phyloP scores from a whole-genome alignment of 1,140 invertebrate genomes.

The Dreissena rostriformis region DNA sequence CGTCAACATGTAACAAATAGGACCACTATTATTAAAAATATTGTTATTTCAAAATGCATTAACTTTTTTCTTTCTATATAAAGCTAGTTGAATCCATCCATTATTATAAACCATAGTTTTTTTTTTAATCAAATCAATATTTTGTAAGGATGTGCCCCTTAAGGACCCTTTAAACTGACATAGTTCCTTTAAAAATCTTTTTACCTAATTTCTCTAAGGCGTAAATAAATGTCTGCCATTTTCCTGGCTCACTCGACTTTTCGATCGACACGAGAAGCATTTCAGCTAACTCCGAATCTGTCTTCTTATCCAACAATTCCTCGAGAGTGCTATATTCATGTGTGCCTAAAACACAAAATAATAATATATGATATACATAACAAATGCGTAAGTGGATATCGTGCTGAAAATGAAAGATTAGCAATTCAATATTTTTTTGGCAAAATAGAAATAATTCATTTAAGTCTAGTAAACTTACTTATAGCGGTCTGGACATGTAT shows the following conservation, averaged over 20 bases:
- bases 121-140: background rate
- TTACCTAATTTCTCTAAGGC: background rate
- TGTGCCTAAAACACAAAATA: no score
- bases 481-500: no score
- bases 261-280: conserved; percentile 1
- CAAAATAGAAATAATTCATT: no score
- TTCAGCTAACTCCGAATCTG: background rate
- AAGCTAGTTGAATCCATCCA: background rate
- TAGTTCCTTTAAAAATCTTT: background rate
- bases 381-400: no score
- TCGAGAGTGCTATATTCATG: background rate
- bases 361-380: no score
- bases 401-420: no score
- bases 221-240: conserved; percentile 27
- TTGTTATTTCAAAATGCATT: background rate
- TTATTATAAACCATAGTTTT: background rate
- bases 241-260: background rate
- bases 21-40: background rate
- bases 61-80: background rate
- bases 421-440: no score
- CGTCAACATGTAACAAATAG: background rate
- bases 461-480: no score
- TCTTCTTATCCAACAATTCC: background rate
- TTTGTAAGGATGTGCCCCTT: background rate
- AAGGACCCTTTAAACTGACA: background rate